A percentile compares a stretch with the other conserved stretches of the same genome.
phyloP scores from a whole-genome alignment of 2,797 vertebrate species.

The Sebastolobus altivelis region DNA sequence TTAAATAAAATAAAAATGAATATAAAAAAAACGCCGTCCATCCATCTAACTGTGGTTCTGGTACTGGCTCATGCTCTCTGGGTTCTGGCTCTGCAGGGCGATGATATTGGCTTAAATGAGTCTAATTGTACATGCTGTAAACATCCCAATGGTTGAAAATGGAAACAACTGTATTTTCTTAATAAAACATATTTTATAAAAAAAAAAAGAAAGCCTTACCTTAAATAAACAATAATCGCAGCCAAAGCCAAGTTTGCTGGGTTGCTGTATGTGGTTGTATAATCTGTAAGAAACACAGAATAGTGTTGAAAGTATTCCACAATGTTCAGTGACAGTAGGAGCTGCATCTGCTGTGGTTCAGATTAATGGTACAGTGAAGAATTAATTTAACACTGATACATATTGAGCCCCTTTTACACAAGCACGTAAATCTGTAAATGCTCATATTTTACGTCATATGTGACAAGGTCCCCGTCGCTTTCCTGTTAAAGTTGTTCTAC shows the following conservation, averaged over 20 bases:
- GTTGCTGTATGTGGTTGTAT: slow-evolving; percentile 91
- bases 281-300: slow-evolving; percentile 77
- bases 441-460: background rate
- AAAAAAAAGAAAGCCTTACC: slow-evolving; percentile 68
- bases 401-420: background rate
- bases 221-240: slow-evolving; percentile 91
- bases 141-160: background rate
- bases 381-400: background rate
- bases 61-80: too few relatives aligned
- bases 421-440: background rate
- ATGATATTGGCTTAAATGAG: background rate
- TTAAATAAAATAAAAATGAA: too few relatives aligned
- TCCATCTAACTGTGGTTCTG: too few relatives aligned
- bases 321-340: background rate
- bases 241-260: slow-evolving; percentile 88
- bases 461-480: background rate
- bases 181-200: background rate
- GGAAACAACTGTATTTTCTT: background rate
- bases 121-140: background rate
- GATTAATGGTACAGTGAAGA: background rate
- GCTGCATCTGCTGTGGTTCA: background rate
- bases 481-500: background rate
- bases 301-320: background rate
- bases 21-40: too few relatives aligned
- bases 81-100: too few relatives aligned